Conservation (phyloP, 2,797 vertebrate species). For the Notamacropus eugenii region DNA sequence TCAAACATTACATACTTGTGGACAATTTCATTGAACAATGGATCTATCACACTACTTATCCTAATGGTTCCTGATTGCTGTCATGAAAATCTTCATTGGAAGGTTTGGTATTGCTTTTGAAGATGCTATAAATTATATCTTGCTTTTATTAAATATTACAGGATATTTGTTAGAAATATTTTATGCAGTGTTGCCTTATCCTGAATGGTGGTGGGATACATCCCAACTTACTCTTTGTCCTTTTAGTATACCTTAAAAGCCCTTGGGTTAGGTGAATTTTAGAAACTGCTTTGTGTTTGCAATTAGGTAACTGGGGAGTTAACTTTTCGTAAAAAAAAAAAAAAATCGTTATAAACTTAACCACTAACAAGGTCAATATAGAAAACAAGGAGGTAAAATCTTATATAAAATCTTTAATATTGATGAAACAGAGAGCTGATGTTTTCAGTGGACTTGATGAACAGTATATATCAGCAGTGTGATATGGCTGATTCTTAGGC, state of each 20-base stretch:
- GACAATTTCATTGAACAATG: not conserved
- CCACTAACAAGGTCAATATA: not conserved
- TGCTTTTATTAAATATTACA: not conserved
- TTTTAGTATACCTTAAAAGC: not conserved
- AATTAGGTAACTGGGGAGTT: not conserved
- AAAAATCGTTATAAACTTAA: not conserved
- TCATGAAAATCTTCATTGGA: not conserved
- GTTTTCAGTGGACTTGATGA: not conserved
- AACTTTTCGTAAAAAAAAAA: not conserved
- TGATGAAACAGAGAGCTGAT: not conserved
- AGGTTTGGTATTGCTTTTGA: not conserved
- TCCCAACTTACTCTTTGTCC: not conserved
- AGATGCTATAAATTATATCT: not conserved
- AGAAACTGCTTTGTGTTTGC: not conserved
- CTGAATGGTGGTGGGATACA: not conserved
- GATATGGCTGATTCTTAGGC: not conserved
- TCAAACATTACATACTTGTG: not conserved
- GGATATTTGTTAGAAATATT: not conserved
- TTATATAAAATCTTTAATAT: not conserved
- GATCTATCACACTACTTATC: not conserved
- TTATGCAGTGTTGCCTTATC: not conserved
- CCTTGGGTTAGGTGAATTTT: not conserved
- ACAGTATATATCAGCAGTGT: not conserved
- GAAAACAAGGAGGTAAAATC: not conserved
- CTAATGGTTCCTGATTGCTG: not conserved